Conservation (phyloP, 2,888 invertebrate species). For the Allacma fusca region DNA sequence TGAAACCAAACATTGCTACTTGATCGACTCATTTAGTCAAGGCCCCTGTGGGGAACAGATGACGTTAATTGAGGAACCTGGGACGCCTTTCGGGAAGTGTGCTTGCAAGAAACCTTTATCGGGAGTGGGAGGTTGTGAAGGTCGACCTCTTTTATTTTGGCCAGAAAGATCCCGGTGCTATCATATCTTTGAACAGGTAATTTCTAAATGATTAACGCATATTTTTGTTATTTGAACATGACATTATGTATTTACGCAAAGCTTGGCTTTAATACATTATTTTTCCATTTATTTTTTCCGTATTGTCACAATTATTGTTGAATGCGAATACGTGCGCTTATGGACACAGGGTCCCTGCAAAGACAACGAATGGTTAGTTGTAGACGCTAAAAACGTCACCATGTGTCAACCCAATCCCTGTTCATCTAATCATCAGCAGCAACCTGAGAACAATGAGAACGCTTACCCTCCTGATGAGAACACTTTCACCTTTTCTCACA, state of each 20-base stretch:
- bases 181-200: constrained; percentile 26
- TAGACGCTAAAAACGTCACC: background rate
- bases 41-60: constrained; percentile 24
- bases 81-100: background rate
- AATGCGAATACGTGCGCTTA: background rate
- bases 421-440: background rate
- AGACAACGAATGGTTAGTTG: background rate
- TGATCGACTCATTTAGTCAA: background rate
- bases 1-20: background rate
- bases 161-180: constrained; percentile 13
- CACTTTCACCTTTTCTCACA: background rate
- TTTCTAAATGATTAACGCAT: background rate
- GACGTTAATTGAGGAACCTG: background rate
- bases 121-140: background rate
- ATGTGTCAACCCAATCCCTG: constrained; percentile 18
- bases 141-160: constrained; percentile 24
- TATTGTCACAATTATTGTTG: background rate
- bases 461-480: background rate
- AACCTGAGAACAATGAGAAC: background rate
- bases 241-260: no score
- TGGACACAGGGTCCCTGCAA: constrained; percentile 28
- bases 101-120: background rate
- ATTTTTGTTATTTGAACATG: no score
- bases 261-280: no score
- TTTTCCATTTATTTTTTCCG: no score